Conservation (phyloP, 2,888 invertebrate genomes). For the Buathra laborator region DNA sequence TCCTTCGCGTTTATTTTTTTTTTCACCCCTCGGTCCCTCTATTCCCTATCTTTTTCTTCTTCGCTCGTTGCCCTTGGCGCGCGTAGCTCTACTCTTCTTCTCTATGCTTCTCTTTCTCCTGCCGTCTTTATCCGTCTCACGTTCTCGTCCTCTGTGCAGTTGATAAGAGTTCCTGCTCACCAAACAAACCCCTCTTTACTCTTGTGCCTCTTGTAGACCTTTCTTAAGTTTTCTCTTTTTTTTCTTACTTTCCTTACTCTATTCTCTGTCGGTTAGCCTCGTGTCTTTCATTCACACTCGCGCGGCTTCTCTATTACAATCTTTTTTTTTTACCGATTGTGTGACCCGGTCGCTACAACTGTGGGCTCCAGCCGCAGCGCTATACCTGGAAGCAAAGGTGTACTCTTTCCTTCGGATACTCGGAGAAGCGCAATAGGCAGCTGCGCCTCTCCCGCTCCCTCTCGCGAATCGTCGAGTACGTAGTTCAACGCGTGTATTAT, state of each 20-base stretch:
- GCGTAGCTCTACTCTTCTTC: constrained; percentile 55
- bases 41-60: constrained; percentile 38
- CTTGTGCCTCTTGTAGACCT: constrained; percentile 47
- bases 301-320: background rate
- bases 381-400: constrained; percentile 20
- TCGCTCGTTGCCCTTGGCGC: constrained; percentile 36
- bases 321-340: background rate
- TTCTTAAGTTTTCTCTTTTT: constrained; percentile 39
- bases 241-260: constrained; percentile 7
- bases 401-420: constrained; percentile 26
- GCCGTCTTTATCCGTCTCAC: constrained; percentile 56
- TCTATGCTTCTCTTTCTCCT: constrained; percentile 56
- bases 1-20: constrained; percentile 41
- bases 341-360: background rate
- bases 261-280: constrained; percentile 40
- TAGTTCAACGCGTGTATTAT: constrained; percentile 46
- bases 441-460: background rate
- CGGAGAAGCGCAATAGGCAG: constrained; percentile 25
- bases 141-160: constrained; percentile 44
- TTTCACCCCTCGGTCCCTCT: constrained; percentile 50
- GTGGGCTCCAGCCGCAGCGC: background rate
- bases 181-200: constrained; percentile 72
- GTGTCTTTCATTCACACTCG: constrained; percentile 25
- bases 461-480: constrained; percentile 9
- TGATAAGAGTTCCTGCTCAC: constrained; percentile 70